Base-by-base conservation (phyloP, 2,888 invertebrate genomes). In the Ochlodes sylvanus region DNA sequence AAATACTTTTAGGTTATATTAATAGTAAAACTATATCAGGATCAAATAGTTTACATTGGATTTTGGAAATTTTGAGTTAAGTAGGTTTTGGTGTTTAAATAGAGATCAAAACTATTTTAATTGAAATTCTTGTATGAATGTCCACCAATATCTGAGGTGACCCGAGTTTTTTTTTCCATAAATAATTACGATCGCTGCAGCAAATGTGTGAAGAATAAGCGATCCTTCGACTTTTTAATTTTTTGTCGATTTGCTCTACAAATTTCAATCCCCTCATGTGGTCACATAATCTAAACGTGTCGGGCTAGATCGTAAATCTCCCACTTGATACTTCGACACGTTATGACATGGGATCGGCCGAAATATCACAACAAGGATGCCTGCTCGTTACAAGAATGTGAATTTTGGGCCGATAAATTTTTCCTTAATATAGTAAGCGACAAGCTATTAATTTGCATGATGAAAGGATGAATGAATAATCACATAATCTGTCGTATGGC, bases 311-410 rank as follows among this genome's bases (percentile, higher is more conserved):
- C 60, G 15, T 60, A 60, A 60, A 60, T 60, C 32, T 58, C 58
- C 27, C 47, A 15, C 60, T 60, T 32, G 60, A 60, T 60, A 60
- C 60, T 44, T 12, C 44, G 60, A 44, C 60, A 15, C 47, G 47
- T 60, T 60, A 47, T 60, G 60, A 60, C 47, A 60, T 15, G 60
- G 60, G 58, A 27, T 44, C 60, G 21, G 12, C 7, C 47, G 60
- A 47, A 32, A 50, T 14, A 32, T 60, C 44, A 32, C 60, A 32
- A 27, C 44, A n/a, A 60, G 27, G 27, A 27, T 27, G 27, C 27
- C 15, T 6, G 60, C 38, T 57, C 21, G 57, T 41, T 42, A 60
- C 44, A 47, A 44, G 32, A 7, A 32, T 60, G 27, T 9, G 44
- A 44, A 60, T 60, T 32, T 47, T 15, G 15, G 47, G 12, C 10